Base-by-base conservation (phyloP, 2,888 invertebrate species). In the Limnephilus auricula region DNA sequence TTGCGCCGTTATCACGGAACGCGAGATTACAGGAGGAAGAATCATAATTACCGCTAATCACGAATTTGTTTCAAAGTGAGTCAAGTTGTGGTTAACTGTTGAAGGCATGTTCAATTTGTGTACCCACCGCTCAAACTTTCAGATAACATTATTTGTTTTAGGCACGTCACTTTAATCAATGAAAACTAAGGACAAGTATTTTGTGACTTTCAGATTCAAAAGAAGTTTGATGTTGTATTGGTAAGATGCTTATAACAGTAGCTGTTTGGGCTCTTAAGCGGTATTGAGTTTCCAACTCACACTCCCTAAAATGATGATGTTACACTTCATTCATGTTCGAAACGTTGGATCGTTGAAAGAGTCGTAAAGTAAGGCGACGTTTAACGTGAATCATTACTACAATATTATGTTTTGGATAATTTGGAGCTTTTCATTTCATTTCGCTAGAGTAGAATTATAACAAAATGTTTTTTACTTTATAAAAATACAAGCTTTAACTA, bases 21-120 rank as follows among this genome's bases (percentile, higher is more conserved):
- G 37, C 82, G 85, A 85, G 85, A 85, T 37, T 32, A 37, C 15
- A 10, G 34, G 34, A 82, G 34, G 82, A 82, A 31, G 34, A 82
- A 32, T 32, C 82, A 25, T 40, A 40, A 85, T 85, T 40, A 30
- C 85, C 85, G 40, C 30, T 30, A 30, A 40, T 85, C 85, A 85
- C 85, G 85, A 85, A 85, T 30, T 40, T 40, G 85, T 85, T 85
- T 45, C 12, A 85, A 85, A 85, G n/a, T 85, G 85, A n/a, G 85
- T 40, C 85, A 85, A 40, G 40, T 40, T 85, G 85, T 15, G 45
- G 37, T 40, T 34, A 30, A 85, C 32, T 82, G 32, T 82, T 82
- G 82, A 82, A 82, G 82, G 25, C 13, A 82, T 32, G 3, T 34
- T 82, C 18, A 32, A 25, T 34, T 32, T 82, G 32, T 25, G 34